These are phyloP conservation scores for Gobio gobio DNA, from an alignment of 2,113 vertebrate species.

Conservation along the genomic window DNA sequence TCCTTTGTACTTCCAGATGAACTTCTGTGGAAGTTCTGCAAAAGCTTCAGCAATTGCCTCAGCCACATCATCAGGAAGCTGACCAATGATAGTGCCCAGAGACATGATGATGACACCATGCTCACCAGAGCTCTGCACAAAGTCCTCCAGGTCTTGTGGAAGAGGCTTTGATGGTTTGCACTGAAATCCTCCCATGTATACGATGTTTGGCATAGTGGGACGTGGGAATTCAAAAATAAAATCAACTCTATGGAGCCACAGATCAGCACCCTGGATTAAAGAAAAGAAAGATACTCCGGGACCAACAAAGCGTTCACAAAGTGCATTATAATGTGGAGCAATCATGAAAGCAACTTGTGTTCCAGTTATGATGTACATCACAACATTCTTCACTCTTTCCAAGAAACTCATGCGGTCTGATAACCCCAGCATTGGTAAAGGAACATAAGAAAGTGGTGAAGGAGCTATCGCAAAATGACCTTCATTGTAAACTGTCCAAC, in stretches of 20 bases:
- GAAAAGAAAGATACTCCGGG: conserved; percentile 28
- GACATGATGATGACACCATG: no score
- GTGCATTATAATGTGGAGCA: not conserved
- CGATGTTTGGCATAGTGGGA: conserved; percentile 45
- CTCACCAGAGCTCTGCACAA: no score
- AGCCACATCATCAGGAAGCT: no score
- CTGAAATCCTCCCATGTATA: conserved; percentile 40
- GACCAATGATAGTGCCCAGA: no score
- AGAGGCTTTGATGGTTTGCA: conserved; percentile 13
- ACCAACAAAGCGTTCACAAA: conserved; percentile 28
- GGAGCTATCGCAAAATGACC: conserved; percentile 60
- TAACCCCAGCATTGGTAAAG: conserved; percentile 45
- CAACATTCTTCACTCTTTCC: conserved; percentile 54
- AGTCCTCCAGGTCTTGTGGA: no score
- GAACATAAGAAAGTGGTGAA: conserved; percentile 62
- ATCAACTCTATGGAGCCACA: conserved; percentile 54
- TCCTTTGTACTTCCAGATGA: not conserved
- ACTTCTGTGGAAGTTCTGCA: conserved; percentile 54
- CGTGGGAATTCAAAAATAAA: conserved; percentile 52
- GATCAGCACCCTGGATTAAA: conserved; percentile 46
- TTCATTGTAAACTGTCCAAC: conserved; percentile 53
- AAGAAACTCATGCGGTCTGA: conserved; percentile 60
- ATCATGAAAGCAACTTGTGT: conserved; percentile 18
- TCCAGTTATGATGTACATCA: conserved; percentile 32
- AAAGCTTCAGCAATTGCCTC: conserved; percentile 41